These are phyloP conservation scores for Mycogona germanica DNA, from an alignment of 2,888 invertebrate genomes.

Conservation along the genomic window DNA sequence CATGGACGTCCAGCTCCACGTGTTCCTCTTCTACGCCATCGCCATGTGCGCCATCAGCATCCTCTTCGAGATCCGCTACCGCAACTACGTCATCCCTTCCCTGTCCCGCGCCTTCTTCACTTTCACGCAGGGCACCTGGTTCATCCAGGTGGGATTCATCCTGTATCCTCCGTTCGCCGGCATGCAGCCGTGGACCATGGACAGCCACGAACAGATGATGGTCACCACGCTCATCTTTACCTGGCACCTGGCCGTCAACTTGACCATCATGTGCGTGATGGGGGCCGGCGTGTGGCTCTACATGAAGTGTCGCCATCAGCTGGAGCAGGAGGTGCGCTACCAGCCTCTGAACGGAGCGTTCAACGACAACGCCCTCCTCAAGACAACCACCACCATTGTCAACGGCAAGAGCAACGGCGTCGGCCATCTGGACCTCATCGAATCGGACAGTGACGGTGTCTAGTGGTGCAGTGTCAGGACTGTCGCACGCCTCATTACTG, in stretches of 20 bases:
- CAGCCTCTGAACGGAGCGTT: too few relatives aligned
- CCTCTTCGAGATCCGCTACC: conserved; percentile 33
- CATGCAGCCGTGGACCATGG: conserved; percentile 31
- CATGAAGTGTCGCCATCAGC: conserved; percentile 5
- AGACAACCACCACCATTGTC: background rate
- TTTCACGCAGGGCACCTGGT: conserved; percentile 43
- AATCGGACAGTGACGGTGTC: conserved; percentile 14
- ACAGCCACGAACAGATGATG: conserved; percentile 36
- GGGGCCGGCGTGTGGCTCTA: conserved; percentile 14
- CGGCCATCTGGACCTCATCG: background rate
- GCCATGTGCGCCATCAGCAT: conserved; percentile 29
- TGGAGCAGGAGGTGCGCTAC: conserved; percentile 8
- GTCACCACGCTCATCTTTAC: conserved; percentile 33
- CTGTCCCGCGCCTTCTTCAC: conserved; percentile 34
- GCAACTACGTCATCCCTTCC: conserved; percentile 32
- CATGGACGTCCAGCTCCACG: conserved; percentile 37
- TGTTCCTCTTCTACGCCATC: conserved; percentile 36
- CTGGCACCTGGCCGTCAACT: conserved; percentile 19
- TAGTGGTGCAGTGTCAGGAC: too few relatives aligned
- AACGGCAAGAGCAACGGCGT: conserved; percentile 4
- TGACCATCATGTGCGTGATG: conserved; percentile 11
- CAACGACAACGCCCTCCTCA: background rate
- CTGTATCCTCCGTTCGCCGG: conserved; percentile 36
- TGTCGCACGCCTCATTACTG: too few relatives aligned
- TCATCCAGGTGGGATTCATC: conserved; percentile 40